Evolutionary conservation across 2,888 invertebrate genomes (phyloP).

Genomic region (Agapostemon virescens): DNA sequence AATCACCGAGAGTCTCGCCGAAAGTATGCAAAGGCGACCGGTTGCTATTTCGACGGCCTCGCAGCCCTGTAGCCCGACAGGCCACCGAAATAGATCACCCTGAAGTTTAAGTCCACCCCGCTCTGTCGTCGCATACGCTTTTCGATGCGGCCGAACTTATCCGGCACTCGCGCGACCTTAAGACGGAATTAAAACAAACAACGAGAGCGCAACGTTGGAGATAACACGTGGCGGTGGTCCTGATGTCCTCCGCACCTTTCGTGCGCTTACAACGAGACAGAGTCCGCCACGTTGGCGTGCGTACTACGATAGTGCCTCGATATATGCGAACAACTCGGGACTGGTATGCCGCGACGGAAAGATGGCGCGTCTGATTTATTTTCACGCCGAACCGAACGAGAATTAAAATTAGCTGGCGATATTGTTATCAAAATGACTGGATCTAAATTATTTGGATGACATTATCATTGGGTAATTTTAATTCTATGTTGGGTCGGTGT

Average conservation of each 20-base stretch:
- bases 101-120: conserved; percentile 68
- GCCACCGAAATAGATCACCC: conserved; percentile 73
- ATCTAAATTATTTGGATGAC: too few species aligned
- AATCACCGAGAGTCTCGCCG: conserved; percentile 43
- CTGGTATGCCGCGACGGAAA: neutral
- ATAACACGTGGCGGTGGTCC: conserved; percentile 24
- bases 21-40: conserved; percentile 48
- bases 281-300: too few species aligned
- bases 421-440: too few species aligned
- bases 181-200: conserved; percentile 51
- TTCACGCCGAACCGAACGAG: too few species aligned
- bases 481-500: too few species aligned
- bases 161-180: conserved; percentile 50
- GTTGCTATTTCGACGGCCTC: conserved; percentile 71
- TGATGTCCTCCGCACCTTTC: neutral
- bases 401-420: too few species aligned
- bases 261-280: neutral
- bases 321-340: neutral
- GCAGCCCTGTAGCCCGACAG: conserved; percentile 54
- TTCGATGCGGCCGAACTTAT: conserved; percentile 55
- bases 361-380: neutral
- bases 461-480: too few species aligned
- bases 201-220: conserved; percentile 24
- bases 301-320: neutral
- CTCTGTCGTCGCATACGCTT: conserved; percentile 44